A percentile compares a stretch with the other conserved stretches of the same genome.
phyloP scores from a whole-genome alignment of 2,113 vertebrate species.

The Aphelocoma coerulescens region DNA sequence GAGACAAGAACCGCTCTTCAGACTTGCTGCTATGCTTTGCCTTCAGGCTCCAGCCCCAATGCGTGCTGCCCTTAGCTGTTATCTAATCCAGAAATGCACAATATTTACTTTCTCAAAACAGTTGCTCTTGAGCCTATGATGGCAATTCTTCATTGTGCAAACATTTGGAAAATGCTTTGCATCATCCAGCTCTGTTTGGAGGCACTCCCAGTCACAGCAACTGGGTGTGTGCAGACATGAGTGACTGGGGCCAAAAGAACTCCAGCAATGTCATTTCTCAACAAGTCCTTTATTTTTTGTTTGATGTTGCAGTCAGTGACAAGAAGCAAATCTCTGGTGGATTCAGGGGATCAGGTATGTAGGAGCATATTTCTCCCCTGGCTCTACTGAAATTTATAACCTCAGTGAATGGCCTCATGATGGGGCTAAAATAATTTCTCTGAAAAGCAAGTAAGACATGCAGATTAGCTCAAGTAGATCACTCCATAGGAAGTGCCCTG shows the following conservation, averaged over 20 bases:
- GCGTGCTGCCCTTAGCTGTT: not conserved
- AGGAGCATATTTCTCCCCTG: not conserved
- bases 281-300: not conserved
- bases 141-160: not conserved
- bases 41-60: not conserved
- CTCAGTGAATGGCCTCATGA: not conserved
- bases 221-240: not conserved
- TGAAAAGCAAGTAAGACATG: not conserved
- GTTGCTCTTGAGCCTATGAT: not conserved
- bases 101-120: slow-evolving; percentile 11
- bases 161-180: slow-evolving; percentile 21
- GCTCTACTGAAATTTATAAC: not conserved
- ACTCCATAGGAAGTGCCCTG: not conserved
- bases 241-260: not conserved
- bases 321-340: not conserved
- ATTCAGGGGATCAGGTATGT: not conserved
- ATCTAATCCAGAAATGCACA: not conserved
- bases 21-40: not conserved
- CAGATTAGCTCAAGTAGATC: not conserved
- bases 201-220: not conserved
- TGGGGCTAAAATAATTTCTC: not conserved
- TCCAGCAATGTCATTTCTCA: not conserved
- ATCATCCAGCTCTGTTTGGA: not conserved
- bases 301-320: not conserved
- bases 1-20: not conserved